Evolutionary conservation across 2,888 invertebrate genomes (phyloP).

Genomic region (Drosophila greeni): DNA sequence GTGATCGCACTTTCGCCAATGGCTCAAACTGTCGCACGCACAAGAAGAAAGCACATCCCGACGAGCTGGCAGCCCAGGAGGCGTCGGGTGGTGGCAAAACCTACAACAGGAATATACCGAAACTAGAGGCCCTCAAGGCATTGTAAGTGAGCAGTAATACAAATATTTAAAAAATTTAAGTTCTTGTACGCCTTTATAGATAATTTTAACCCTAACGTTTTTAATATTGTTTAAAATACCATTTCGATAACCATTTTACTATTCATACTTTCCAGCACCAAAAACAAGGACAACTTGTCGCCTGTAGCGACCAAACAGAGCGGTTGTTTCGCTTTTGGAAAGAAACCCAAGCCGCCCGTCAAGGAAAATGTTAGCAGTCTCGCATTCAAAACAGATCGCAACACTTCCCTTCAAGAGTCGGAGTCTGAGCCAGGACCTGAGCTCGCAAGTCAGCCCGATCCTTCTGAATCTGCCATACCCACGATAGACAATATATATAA

Average conservation of each 20-base stretch:
- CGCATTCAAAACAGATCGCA: neutral
- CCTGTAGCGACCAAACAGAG: conserved; percentile 76
- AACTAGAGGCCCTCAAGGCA: conserved; percentile 76
- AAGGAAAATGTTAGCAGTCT: conserved; percentile 19
- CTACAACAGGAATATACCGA: conserved; percentile 78
- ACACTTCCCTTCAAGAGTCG: conserved; percentile 1
- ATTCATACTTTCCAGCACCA: conserved; percentile 56
- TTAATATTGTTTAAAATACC: neutral
- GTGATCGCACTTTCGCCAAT: conserved; percentile 79
- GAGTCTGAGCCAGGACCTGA: conserved; percentile 1
- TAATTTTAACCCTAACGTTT: no score
- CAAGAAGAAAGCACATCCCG: conserved; percentile 78
- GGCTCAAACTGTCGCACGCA: conserved; percentile 79
- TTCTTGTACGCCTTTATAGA: no score
- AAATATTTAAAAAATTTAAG: no score
- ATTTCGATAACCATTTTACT: neutral
- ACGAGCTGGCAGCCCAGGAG: conserved; percentile 77
- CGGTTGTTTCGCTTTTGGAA: conserved; percentile 75
- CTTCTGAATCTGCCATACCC: conserved; percentile 49
- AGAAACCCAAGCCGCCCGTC: conserved; percentile 59
- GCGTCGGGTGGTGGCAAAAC: conserved; percentile 75
- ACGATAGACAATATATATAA: conserved; percentile 68
- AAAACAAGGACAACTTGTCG: conserved; percentile 74
- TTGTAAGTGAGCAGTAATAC: conserved; percentile 68
- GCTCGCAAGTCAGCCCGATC: conserved; percentile 4